phyloP scores from a whole-genome alignment of 2,888 invertebrate species.

The Danaus chrysippus region DNA sequence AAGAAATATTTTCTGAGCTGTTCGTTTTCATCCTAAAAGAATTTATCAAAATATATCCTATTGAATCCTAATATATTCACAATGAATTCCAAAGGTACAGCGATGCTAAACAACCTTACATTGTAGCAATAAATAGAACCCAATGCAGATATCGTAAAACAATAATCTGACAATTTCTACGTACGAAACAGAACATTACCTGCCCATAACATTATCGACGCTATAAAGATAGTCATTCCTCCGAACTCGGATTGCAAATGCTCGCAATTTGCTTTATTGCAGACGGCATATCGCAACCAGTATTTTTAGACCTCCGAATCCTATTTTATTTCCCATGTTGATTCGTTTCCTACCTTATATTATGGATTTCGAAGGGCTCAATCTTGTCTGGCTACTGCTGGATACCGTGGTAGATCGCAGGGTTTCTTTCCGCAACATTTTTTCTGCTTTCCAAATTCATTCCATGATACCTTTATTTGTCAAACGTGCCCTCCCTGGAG shows the following conservation, averaged over 20 bases:
- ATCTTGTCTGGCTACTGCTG: constrained; percentile 47
- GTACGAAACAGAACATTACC: constrained; percentile 69
- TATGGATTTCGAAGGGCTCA: constrained; percentile 38
- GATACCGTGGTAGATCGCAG: constrained; percentile 44
- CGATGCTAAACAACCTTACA: background rate
- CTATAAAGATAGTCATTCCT: constrained; percentile 69
- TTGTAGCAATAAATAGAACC: constrained; percentile 9
- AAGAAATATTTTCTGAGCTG: no score
- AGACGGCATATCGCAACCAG: constrained; percentile 55
- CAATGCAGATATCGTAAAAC: constrained; percentile 52
- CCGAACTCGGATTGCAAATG: constrained; percentile 73
- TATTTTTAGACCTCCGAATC: constrained; percentile 42
- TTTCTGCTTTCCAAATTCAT: constrained; percentile 64
- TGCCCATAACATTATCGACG: constrained; percentile 74
- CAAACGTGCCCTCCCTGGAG: constrained; percentile 55
- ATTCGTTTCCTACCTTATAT: constrained; percentile 23
- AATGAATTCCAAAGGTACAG: background rate
- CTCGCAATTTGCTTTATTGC: constrained; percentile 76
- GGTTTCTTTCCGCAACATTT: constrained; percentile 60
- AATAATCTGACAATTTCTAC: constrained; percentile 67
- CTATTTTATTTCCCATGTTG: constrained; percentile 27
- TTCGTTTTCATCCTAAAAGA: background rate
- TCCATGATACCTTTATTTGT: constrained; percentile 71
- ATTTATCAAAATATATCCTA: background rate
- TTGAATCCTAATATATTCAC: background rate